Evolutionary conservation across 2,797 vertebrate genomes (phyloP), one percentile per base, ranked within the genome.

Genomic region (Xiphophorus birchmanni): DNA sequence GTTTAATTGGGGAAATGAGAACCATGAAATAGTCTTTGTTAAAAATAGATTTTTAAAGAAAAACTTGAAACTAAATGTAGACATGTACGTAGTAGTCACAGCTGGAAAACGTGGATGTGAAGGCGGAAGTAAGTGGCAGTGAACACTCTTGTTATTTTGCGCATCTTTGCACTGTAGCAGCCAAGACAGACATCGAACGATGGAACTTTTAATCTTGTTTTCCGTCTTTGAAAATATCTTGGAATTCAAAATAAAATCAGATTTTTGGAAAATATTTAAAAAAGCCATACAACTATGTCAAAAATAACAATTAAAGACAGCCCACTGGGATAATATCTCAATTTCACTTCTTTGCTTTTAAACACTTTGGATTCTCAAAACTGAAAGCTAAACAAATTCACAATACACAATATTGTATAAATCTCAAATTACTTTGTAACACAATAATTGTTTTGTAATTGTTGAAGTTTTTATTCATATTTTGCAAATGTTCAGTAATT

Each of bases 121-220:
- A 88, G 77, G 3, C 79, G 89, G 91, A 90, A 90, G 71, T 73
- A 29, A 47, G 0, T 0, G 5, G 42, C 0, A 0, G n/a, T 0
- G 0, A 10, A 0, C 0, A 0, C 18, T 93, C 90, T 93, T 2
- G 37, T n/a, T 76, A 21, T 18, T 10, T 45, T 3, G 9, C 29
- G 3, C 0, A 0, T 87, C 91, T 92, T 90, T 83, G 90, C 84
- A 84, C 85, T 81, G 88, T 88, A 79, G 80, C 80, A 86, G 78
- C 50, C 45, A 47, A 74, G 35, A 48, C 54, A 82, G 42, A 75
- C 76, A 21, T 80, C 82, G 52, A 84, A 79, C 90, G 85, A 82
- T 91, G 90, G 83, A 82, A 88, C 77, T 86, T 60, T 56, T 52
- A 52, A 54, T 54, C 21, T 52, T 54, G 8, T 54, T 54, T 54